phyloP scores from a whole-genome alignment of 1,140 invertebrate species.

The Pygmarrhopalites habei region DNA sequence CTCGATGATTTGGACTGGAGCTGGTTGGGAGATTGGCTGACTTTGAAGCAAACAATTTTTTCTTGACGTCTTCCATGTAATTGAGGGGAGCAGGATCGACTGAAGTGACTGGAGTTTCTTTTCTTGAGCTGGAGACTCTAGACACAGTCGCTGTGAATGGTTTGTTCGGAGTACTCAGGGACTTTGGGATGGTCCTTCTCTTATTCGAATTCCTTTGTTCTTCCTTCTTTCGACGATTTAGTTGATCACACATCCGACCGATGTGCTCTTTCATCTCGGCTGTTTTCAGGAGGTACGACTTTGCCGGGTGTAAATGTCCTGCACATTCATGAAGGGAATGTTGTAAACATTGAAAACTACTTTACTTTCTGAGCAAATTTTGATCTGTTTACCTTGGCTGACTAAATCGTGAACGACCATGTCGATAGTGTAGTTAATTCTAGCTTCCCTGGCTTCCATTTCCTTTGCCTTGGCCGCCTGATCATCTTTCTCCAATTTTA shows the following conservation, averaged over 20 bases:
- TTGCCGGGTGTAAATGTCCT: conserved; percentile 14
- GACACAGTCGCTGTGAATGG: too few relatives aligned
- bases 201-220: background rate
- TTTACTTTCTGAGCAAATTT: background rate
- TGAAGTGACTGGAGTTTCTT: too few relatives aligned
- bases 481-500: background rate
- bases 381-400: background rate
- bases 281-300: conserved; percentile 17
- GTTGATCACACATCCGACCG: conserved; percentile 6
- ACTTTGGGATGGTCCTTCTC: background rate
- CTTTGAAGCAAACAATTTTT: too few relatives aligned
- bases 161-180: background rate
- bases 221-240: conserved; percentile 12
- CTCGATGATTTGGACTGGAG: conserved; percentile 3
- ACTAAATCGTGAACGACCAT: conserved; percentile 17
- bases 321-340: background rate
- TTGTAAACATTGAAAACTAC: background rate
- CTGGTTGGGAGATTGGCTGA: too few relatives aligned
- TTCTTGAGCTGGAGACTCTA: too few relatives aligned
- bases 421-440: conserved; percentile 12
- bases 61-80: too few relatives aligned
- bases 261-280: conserved; percentile 15
- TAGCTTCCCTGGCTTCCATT: background rate
- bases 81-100: too few relatives aligned
- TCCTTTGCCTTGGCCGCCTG: background rate